Percentiles rank a stretch among this genome's conserved stretches.
Evolutionary conservation across 2,797 vertebrate species (phyloP).

Genomic region (Platalea minor): DNA sequence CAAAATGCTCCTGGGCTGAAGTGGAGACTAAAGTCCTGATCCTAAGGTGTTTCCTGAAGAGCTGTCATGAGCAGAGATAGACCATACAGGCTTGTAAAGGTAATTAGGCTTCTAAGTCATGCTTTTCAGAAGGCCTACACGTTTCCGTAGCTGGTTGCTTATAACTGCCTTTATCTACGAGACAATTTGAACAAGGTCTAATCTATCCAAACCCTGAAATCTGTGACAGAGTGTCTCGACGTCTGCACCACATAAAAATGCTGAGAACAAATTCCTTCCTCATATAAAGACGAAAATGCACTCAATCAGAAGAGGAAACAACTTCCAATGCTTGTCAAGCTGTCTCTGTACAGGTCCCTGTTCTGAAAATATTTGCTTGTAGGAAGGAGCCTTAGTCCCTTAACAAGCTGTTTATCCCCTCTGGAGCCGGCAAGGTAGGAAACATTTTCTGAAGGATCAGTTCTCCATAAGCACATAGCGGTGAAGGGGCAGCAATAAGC

Average conservation of each 20-base stretch:
- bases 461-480: not conserved
- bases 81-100: not conserved
- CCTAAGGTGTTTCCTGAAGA: not conserved
- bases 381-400: not conserved
- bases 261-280: conserved; percentile 17
- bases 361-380: conserved; percentile 20
- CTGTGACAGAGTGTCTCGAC: not conserved
- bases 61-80: not conserved
- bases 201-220: not conserved
- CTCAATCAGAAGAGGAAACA: conserved; percentile 17
- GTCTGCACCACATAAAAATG: not conserved
- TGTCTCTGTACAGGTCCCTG: not conserved
- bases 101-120: not conserved
- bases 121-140: not conserved
- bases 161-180: not conserved
- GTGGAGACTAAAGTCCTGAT: not conserved
- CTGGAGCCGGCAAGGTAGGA: not conserved
- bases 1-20: not conserved
- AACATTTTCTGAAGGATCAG: not conserved
- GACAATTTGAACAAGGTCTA: not conserved
- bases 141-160: not conserved
- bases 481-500: not conserved
- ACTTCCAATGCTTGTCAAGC: conserved; percentile 26
- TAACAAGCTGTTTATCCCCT: not conserved
- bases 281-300: conserved; percentile 9